Evolutionary conservation across 2,888 invertebrate genomes (phyloP), one percentile per base, ranked within the genome.

Genomic region (Drosophila kambysellisi): DNA sequence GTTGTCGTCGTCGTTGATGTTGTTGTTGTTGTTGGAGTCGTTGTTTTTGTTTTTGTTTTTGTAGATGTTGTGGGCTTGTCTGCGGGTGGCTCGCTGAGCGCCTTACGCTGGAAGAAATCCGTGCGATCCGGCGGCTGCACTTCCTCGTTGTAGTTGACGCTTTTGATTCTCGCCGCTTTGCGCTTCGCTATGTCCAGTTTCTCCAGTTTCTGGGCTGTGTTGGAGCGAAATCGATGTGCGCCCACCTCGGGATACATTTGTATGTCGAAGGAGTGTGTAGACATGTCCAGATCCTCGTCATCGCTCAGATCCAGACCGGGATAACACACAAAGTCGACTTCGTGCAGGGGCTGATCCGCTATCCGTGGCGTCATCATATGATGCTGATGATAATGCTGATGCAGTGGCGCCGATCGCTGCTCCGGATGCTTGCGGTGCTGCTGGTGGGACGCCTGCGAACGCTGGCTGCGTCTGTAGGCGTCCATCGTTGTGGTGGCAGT

Each of bases 191-290:
- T 95, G 90, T 98, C 97, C 94, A 99, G 95, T 93, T 97, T 97
- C 90, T 99, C 98, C 60, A 98, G 92, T 91, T 97, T 95, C 83
- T 97, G 96, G 12, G 98, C 97, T 20, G 98, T 98, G 92, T 98
- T 97, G 0, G 98, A 97, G 81, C 98, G 94, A 88, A 96, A 95
- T 56, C 97, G 94, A 92, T 95, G 94, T 11, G 94, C 94, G 61
- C 94, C 95, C 86, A 95, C 95, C 78, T 95, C 95, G 56, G 94
- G 94, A 82, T 95, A 95, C 91, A 95, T 94, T 82, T 97, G 96
- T 83, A 98, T 96, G 91, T 98, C 98, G 91, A 95, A 96, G 0
- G 97, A 97, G 85, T 96, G 95, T 12, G 95, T 94, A 39, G 95
- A 91, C 50, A 94, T 93, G 81, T 95, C 95, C 69, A 96, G 94